Conservation (phyloP, 2,113 vertebrate genomes). For the Mixornis gularis region DNA sequence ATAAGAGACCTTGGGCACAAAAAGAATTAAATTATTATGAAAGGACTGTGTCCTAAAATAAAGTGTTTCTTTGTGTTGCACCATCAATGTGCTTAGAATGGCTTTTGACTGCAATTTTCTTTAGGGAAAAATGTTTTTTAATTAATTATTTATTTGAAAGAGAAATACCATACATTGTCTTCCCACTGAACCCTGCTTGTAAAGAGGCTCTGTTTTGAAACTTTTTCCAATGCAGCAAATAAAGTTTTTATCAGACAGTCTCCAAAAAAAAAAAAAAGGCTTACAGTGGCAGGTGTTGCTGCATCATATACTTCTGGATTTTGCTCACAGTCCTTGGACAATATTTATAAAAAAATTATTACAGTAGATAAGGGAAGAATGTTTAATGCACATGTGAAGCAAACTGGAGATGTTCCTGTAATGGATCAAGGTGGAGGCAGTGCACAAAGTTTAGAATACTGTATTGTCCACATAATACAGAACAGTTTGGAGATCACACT, state of each 20-base stretch:
- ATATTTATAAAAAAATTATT: neutral
- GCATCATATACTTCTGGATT: neutral
- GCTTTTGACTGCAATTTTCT: neutral
- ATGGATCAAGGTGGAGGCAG: neutral
- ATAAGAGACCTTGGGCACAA: neutral
- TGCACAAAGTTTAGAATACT: neutral
- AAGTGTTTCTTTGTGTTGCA: neutral
- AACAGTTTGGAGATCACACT: neutral
- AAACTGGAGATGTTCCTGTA: neutral
- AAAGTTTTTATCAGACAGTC: neutral
- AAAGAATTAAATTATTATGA: neutral
- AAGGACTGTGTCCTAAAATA: neutral
- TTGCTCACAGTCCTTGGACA: neutral
- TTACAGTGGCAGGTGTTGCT: neutral
- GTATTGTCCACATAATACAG: neutral
- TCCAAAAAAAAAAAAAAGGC: neutral
- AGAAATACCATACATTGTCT: neutral
- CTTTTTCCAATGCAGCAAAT: neutral
- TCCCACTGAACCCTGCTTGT: neutral
- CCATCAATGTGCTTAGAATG: neutral
- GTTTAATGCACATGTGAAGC: neutral
- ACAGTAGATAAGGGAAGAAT: neutral
- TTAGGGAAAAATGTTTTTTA: accelerated
- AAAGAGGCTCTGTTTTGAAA: neutral
- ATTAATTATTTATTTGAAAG: neutral